Base-by-base conservation (phyloP, 2,888 invertebrate species). In the Encarsia formosa region DNA sequence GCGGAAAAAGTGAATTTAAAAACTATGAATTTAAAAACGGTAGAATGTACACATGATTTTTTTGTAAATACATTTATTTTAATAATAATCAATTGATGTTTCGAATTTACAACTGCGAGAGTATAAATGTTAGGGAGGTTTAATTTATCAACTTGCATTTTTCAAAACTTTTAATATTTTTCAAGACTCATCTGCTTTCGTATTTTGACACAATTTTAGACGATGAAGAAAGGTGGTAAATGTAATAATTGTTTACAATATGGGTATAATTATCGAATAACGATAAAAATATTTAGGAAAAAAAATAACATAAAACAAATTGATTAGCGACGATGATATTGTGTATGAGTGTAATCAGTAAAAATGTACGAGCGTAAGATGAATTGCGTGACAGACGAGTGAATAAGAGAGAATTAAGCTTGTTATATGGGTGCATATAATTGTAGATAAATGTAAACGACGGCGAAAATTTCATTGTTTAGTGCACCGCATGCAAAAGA, bases 221-320 rank as follows among this genome's bases (percentile, higher is more conserved):
- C 32, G 34, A 46, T 34, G 39, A 46, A 45, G 57, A 60, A 61
- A 62, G 57, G 50, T 50, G 49, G 57, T 63, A 66, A 65, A 56
- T 67, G 64, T 69, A 69, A 68, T 64, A 63, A 66, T 65, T 69
- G 64, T 69, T 66, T 67, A 69, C 64, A 66, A 60, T 56, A 54
- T 58, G 47, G 44, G 26, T 56, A 56, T 53, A 45, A 53, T 50
- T 53, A 53, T 56, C 46, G 43, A 56, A 34, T 56, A 52, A 49
- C 47, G 44, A 51, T 52, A 52, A 56, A 52, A 52, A 52, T 56
- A 52, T 52, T 22, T 42, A 46, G 44, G n/a, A 48, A 50, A 39
- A 29, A 50, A 37, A 24, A 39, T 42, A 9, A 42, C 19, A 39
- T 35, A 35, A 15, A 15, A 9, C 8, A 13, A 39, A 24, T 15